Percentiles rank a stretch among this genome's conserved stretches.
These are phyloP conservation scores for Mantis religiosa DNA, from an alignment of 2,888 invertebrate species.

Conservation along the genomic window DNA sequence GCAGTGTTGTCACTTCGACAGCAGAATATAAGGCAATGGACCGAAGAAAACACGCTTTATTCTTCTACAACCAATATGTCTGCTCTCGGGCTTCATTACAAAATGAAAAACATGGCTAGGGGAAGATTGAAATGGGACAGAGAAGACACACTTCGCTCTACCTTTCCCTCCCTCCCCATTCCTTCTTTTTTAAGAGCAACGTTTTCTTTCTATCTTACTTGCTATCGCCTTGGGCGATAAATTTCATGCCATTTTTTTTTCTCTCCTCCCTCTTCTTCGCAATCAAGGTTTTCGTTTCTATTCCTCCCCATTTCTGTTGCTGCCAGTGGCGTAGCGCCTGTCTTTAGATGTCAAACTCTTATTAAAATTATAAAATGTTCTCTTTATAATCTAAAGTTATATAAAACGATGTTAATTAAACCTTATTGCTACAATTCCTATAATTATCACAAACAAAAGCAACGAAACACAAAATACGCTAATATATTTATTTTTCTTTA, in stretches of 20 bases:
- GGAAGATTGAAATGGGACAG: conserved; percentile 6
- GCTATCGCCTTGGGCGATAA: conserved; percentile 44
- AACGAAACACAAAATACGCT: too few species aligned
- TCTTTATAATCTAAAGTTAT: too few species aligned
- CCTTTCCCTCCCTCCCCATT: background rate
- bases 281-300: conserved; percentile 19
- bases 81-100: background rate
- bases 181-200: conserved; percentile 17
- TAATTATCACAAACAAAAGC: too few species aligned
- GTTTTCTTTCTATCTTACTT: conserved; percentile 18
- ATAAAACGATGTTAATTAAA: too few species aligned
- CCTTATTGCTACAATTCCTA: too few species aligned
- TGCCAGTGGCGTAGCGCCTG: background rate
- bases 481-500: too few species aligned
- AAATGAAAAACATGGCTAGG: conserved; percentile 14
- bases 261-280: conserved; percentile 12
- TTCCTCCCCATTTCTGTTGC: background rate
- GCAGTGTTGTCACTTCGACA: background rate
- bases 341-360: background rate
- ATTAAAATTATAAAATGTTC: too few species aligned
- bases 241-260: conserved; percentile 46
- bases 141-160: conserved; percentile 2
- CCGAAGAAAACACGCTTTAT: background rate
- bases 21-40: background rate
- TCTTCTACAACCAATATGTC: conserved; percentile 5